Evolutionary conservation across 2,888 invertebrate species (phyloP), one percentile per base, ranked within the genome.

Genomic region (Zhuqinia jingwanae): DNA sequence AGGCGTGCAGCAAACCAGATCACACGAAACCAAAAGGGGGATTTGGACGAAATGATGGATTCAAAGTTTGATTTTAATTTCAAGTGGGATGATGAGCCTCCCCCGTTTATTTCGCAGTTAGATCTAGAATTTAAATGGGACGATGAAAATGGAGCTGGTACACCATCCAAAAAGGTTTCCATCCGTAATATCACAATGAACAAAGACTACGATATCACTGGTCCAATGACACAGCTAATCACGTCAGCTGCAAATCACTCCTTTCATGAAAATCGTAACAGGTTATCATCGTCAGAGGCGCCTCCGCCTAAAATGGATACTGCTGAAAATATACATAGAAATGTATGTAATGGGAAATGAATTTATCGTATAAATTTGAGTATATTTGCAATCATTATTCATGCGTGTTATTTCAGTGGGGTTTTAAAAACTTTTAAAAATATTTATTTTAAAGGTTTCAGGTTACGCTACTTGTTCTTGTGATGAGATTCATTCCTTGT

Each of bases 101-200:
- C 84, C 3, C 70, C 68, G 20, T 78, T 78, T 45, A 84, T 84
- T 27, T 47, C 77, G 2, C 84, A 78, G 25, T 30, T 84, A 8
- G 84, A 84, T 47, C 10, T 84, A 20, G 84, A 84, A 58, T 56
- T 84, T 0, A 84, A 78, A 42, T 84, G 84, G 84, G 84, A 75
- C 6, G 81, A 81, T 73, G 81, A 73, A 15, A 70, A 83, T 30
- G 75, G 56, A 15, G 56, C 1, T 0, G 76, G 22, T 5, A 17
- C 65, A 22, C n/a, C 25, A 36, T 53, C 83, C 2, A 63, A 25
- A 36, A 77, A 45, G 58, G 60, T 84, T 22, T 84, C 84, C 17
- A 36, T 84, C 25, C 36, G 45, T 2, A 84, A 84, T 84, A 56
- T 84, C 0, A 78, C 84, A 22, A 78, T 84, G 84, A 68, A 78